Conservation (phyloP, 2,888 invertebrate species). For the Clusia tigrina region DNA sequence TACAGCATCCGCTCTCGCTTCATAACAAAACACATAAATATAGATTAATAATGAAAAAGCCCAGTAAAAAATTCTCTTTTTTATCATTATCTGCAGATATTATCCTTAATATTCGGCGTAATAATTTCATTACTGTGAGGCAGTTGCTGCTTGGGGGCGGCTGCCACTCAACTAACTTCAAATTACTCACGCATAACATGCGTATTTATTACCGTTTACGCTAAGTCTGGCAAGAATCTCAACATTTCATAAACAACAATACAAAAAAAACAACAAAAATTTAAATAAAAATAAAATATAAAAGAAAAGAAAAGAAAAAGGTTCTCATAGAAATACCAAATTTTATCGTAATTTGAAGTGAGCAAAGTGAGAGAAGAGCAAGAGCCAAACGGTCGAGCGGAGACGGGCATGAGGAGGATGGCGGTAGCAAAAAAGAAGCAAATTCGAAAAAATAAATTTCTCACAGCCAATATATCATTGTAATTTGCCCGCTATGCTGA, state of each 20-base stretch:
- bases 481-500: slow-evolving; percentile 46
- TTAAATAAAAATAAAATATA: too few species aligned
- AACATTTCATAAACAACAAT: background rate
- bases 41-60: too few species aligned
- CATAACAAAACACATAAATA: too few species aligned
- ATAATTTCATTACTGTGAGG: slow-evolving; percentile 56
- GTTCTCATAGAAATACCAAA: too few species aligned
- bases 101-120: slow-evolving; percentile 50
- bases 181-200: slow-evolving; percentile 52
- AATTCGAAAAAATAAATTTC: slow-evolving; percentile 35
- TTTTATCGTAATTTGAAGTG: too few species aligned
- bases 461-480: slow-evolving; percentile 59
- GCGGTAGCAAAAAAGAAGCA: background rate
- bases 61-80: slow-evolving; percentile 13
- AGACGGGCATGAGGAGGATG: too few species aligned
- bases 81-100: slow-evolving; percentile 39
- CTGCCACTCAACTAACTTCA: slow-evolving; percentile 34
- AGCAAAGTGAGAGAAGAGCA: too few species aligned
- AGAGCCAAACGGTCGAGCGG: too few species aligned
- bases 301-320: too few species aligned
- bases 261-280: too few species aligned
- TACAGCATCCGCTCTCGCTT: too few species aligned
- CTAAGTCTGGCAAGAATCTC: slow-evolving; percentile 45
- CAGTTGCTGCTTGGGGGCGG: background rate
- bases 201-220: slow-evolving; percentile 53